phyloP scores from a whole-genome alignment of 2,888 invertebrate genomes.

The Corbicula japonica region DNA sequence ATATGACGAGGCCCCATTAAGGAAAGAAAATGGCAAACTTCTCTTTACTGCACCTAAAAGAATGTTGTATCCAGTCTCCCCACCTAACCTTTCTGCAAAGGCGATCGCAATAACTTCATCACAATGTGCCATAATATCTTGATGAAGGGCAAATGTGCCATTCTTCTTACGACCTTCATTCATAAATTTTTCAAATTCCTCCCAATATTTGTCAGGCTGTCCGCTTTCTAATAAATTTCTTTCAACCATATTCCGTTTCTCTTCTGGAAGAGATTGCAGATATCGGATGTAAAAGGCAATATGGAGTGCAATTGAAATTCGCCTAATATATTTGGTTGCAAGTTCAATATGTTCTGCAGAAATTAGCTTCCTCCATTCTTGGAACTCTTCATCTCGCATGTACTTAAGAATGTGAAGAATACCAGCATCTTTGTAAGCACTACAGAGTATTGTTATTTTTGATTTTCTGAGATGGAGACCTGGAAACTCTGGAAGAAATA shows the following conservation, averaged over 20 bases:
- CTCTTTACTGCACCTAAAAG: constrained; percentile 11
- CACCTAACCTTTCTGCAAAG: constrained; percentile 52
- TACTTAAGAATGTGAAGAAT: constrained; percentile 48
- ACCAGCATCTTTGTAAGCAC: constrained; percentile 52
- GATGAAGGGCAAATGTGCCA: constrained; percentile 53
- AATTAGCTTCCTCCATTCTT: constrained; percentile 23
- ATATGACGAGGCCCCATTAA: constrained; percentile 57
- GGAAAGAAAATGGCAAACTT: constrained; percentile 34
- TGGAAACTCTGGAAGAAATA: constrained; percentile 55
- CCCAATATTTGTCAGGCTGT: not conserved
- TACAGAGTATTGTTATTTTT: constrained; percentile 42
- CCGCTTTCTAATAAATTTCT: not conserved
- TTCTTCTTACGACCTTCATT: constrained; percentile 6
- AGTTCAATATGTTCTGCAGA: constrained; percentile 42
- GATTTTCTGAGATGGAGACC: constrained; percentile 50
- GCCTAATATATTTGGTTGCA: constrained; percentile 37
- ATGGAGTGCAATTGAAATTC: constrained; percentile 28
- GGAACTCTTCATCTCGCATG: constrained; percentile 36
- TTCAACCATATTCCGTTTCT: not conserved
- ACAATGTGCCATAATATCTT: constrained; percentile 57
- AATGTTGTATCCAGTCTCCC: constrained; percentile 34
- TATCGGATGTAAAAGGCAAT: constrained; percentile 18
- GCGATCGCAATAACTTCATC: constrained; percentile 50
- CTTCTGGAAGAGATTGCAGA: not conserved
- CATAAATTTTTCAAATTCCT: constrained; percentile 12